A percentile compares a stretch with the other conserved stretches of the same genome.
Conservation (phyloP, 2,797 vertebrate genomes). For the Mallotus villosus region DNA sequence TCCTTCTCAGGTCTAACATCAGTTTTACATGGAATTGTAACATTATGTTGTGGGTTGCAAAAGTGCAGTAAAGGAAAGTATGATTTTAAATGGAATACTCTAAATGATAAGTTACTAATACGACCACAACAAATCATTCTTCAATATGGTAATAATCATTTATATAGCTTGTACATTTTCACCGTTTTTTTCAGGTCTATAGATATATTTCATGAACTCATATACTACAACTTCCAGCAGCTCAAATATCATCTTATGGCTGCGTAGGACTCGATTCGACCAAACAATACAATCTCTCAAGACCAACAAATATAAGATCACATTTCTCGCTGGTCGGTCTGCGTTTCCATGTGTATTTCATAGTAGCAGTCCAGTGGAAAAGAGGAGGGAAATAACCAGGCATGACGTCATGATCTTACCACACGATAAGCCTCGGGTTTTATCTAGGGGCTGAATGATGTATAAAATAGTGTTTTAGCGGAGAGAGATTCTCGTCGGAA, state of each 20-base stretch:
- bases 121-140: no score
- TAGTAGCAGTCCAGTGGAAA: not conserved
- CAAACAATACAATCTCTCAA: not conserved
- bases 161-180: no score
- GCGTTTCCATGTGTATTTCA: not conserved
- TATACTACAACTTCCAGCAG: no score
- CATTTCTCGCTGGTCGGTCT: constrained; percentile 5
- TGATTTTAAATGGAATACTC: no score
- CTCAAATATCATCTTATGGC: not conserved
- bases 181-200: no score
- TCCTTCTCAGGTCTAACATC: not conserved
- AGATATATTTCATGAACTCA: no score
- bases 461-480: constrained; percentile 41
- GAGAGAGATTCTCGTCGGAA: constrained; percentile 15
- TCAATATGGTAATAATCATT: no score
- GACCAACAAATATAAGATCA: not conserved
- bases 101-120: no score
- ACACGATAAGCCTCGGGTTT: constrained; percentile 57
- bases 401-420: constrained; percentile 67
- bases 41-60: no score
- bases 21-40: not conserved
- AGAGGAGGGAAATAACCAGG: constrained; percentile 14
- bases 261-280: not conserved
- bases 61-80: no score
- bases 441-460: constrained; percentile 53